A percentile compares a stretch with the other conserved stretches of the same genome.
Evolutionary conservation across 64 coral and sea anemone genomes (phyloP).

Genomic region (Pocillopora damicornis): DNA sequence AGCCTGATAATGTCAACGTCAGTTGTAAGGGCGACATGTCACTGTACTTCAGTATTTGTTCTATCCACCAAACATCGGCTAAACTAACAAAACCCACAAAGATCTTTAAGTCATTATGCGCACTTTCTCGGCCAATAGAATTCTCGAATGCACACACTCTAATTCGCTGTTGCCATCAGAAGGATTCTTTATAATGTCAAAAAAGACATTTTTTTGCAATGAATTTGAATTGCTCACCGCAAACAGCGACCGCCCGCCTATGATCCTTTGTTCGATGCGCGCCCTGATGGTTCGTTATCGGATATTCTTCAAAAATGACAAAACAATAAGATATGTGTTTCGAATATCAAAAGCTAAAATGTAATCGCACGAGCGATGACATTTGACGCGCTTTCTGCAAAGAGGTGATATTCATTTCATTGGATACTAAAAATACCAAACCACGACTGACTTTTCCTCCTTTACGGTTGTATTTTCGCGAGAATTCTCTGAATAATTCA

Average conservation of each 20-base stretch:
- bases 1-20: neutral
- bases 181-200: neutral
- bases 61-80: neutral
- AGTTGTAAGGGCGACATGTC: neutral
- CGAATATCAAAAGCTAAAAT: conserved; percentile 8
- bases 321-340: neutral
- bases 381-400: neutral
- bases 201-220: neutral
- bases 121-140: neutral
- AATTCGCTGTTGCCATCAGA: neutral
- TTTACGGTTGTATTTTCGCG: neutral
- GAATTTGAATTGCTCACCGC: neutral
- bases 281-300: conserved; percentile 9
- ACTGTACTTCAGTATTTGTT: neutral
- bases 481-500: conserved; percentile 34
- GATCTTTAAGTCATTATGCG: neutral
- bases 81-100: neutral
- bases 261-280: neutral
- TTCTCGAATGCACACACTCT: no score
- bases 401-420: neutral
- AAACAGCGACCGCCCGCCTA: neutral
- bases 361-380: neutral
- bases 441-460: neutral
- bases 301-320: conserved; percentile 11
- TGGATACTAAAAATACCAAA: neutral